Percentiles rank a stretch among this genome's conserved stretches.
phyloP scores from a whole-genome alignment of 1,140 invertebrate species.

The Ceratoteleas bidentatus region DNA sequence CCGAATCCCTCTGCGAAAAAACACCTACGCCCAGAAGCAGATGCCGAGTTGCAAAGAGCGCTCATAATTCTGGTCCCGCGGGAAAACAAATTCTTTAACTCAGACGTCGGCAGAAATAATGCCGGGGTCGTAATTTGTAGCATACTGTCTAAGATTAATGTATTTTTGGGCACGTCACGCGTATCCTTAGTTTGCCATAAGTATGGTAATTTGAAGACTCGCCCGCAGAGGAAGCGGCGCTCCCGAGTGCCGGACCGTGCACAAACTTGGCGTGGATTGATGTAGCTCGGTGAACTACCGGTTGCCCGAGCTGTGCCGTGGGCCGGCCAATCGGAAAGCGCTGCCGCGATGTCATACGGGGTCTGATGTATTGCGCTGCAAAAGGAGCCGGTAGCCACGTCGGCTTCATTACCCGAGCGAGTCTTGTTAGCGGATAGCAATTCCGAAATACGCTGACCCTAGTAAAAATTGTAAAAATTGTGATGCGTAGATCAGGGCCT shows the following conservation, averaged over 20 bases:
- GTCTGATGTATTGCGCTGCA: conserved; percentile 68
- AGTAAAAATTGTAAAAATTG: too few species aligned
- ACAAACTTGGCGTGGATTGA: conserved; percentile 71
- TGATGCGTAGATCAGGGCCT: too few species aligned
- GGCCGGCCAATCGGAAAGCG: conserved; percentile 58
- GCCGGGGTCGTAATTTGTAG: conserved; percentile 35
- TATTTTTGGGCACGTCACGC: conserved; percentile 46
- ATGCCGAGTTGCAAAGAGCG: conserved; percentile 6
- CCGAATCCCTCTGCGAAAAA: too few species aligned
- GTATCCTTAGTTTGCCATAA: conserved; percentile 46
- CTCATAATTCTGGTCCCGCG: conserved; percentile 5
- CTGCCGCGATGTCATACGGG: conserved; percentile 55
- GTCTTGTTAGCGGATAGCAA: conserved; percentile 52
- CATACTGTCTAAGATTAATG: conserved; percentile 47
- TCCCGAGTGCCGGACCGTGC: conserved; percentile 40
- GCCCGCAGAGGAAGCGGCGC: conserved; percentile 5
- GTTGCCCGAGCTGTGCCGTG: conserved; percentile 56
- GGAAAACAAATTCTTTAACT: conserved; percentile 40
- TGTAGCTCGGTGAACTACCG: conserved; percentile 63
- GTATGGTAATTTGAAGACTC: conserved; percentile 51
- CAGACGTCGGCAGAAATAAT: conserved; percentile 13
- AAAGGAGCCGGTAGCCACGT: conserved; percentile 37
- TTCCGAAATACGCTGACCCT: too few species aligned
- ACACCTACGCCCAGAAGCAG: too few species aligned
- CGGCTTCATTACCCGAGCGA: conserved; percentile 57